Evolutionary conservation across 2,888 invertebrate genomes (phyloP), one percentile per base, ranked within the genome.

Genomic region (Aethes cnicana): DNA sequence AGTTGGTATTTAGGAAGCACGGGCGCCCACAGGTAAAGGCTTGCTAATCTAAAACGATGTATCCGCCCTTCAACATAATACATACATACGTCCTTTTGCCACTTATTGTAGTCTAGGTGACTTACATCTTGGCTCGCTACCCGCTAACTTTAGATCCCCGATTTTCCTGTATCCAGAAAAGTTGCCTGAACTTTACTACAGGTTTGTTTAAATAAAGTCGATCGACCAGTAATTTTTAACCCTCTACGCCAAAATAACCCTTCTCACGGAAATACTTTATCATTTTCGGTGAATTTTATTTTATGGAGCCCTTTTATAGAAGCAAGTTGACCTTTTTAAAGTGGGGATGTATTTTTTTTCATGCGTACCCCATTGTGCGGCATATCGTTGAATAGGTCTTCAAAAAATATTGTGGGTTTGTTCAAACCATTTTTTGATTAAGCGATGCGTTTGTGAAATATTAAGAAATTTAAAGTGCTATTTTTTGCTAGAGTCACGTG

Each of bases 111-210:
- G 30, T 12, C 36, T 32, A 20, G 44, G 44, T 52, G 44, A 52
- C 52, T 52, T 52, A 52, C 37, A 25, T 44, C 25, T 52, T 46
- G 44, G 52, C 52, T 12, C 37, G 32, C 14, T 25, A 25, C 37
- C 37, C 20, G 16, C n/a, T 14, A 52, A 52, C 52, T 52, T 52
- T 18, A 37, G 50, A 50, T 50, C 44, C 44, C 44, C 44, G 44
- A 37, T 32, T 50, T 37, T 43, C 32, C 35, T 37, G 43, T 44
- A 43, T 50, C 50, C 36, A 17, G 14, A 43, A 36, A 25, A 50
- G 28, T 36, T 37, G 30, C 36, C 50, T 21, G 23, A 50, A 50
- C 43, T 28, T 50, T 50, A 12, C 28, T 49, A 21, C 42, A 35
- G 42, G 35, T 49, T 49, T 43, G 35, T 49, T 43, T 33, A 36